These are phyloP conservation scores for Boulengeromyrus knoepffleri DNA, from an alignment of 2,113 vertebrate species.

Conservation along the genomic window DNA sequence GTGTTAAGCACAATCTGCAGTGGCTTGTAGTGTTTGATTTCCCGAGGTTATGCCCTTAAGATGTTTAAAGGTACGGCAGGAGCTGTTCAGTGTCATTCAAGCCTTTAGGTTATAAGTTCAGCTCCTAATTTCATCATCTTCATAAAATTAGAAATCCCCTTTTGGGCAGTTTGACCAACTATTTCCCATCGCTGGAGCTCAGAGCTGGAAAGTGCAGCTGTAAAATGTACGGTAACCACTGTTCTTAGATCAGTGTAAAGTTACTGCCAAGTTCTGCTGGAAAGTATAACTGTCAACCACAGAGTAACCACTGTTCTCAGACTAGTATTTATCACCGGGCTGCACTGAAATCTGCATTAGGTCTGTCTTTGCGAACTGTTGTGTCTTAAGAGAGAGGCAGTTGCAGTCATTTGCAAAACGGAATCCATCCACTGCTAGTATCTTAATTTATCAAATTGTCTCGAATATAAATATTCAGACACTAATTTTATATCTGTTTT, in stretches of 20 bases:
- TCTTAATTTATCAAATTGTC: background rate
- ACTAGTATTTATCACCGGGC: background rate
- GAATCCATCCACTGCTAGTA: background rate
- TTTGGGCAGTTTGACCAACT: background rate
- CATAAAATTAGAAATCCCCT: background rate
- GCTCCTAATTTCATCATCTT: background rate
- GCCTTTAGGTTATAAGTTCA: background rate
- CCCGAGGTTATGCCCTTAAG: background rate
- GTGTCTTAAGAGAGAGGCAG: background rate
- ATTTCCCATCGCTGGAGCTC: background rate
- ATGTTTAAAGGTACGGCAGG: background rate
- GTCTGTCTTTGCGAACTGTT: background rate
- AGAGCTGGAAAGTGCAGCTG: background rate
- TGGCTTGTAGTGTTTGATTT: background rate
- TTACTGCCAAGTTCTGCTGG: constrained; percentile 1
- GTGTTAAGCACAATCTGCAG: background rate
- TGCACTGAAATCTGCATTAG: background rate
- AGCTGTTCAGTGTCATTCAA: background rate
- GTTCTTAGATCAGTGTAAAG: background rate
- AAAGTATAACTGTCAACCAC: constrained; percentile 1
- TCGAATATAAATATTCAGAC: background rate
- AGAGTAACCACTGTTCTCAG: background rate
- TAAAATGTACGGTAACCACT: background rate
- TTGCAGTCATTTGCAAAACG: background rate
- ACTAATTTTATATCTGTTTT: background rate